Evolutionary conservation across 2,797 vertebrate species (phyloP).

Genomic region (Salmo trutta): DNA sequence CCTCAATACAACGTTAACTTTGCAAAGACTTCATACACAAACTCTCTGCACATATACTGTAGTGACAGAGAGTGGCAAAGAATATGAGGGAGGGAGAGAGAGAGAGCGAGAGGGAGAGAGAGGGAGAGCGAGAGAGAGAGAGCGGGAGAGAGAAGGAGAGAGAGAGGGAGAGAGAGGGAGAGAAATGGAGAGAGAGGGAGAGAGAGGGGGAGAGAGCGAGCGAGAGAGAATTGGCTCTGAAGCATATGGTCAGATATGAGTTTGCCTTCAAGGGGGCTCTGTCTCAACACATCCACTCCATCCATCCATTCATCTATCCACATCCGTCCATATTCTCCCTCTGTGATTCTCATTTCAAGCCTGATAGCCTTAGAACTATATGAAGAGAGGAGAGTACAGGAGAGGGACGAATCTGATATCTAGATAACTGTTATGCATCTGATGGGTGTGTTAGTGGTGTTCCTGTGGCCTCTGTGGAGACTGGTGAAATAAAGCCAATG

Average conservation of each 20-base stretch:
- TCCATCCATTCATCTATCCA: conserved; percentile 49
- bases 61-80: no score
- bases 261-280: conserved; percentile 37
- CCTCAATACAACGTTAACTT: no score
- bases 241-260: conserved; percentile 17
- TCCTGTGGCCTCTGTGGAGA: conserved; percentile 24
- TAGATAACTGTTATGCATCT: conserved; percentile 49
- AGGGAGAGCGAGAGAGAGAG: conserved; percentile 1
- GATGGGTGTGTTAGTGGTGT: conserved; percentile 58
- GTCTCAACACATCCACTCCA: conserved; percentile 43
- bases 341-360: conserved; percentile 50
- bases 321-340: conserved; percentile 55
- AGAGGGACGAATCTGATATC: conserved; percentile 52
- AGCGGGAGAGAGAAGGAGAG: conserved; percentile 1
- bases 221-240: conserved; percentile 23
- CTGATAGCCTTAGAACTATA: conserved; percentile 57
- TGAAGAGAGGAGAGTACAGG: conserved; percentile 21
- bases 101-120: neutral
- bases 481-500: conserved; percentile 18
- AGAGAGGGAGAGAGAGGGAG: neutral
- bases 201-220: neutral
- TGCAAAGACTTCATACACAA: no score
- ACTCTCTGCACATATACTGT: no score
- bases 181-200: neutral
- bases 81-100: neutral